Percentiles rank a stretch among this genome's conserved stretches.
phyloP scores from a whole-genome alignment of 2,888 invertebrate genomes.

The Spodoptera littoralis region DNA sequence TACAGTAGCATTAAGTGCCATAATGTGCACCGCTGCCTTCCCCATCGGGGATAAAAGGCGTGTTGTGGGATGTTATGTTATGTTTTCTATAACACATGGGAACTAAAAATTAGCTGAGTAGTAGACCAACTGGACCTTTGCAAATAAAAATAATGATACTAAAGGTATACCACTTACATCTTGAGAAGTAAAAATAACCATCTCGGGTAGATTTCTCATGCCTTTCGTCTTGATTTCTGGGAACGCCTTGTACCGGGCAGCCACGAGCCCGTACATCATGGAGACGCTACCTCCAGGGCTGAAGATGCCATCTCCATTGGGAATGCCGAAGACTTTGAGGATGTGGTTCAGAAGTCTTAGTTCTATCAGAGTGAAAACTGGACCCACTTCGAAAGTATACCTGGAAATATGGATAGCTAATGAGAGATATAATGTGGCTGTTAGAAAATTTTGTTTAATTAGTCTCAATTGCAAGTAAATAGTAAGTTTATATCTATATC shows the following conservation, averaged over 20 bases:
- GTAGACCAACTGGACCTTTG: too few relatives aligned
- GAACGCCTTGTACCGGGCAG: slow-evolving; percentile 91
- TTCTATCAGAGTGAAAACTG: slow-evolving; percentile 93
- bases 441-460: too few relatives aligned
- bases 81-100: too few relatives aligned
- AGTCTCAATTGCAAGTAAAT: too few relatives aligned
- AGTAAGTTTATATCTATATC: too few relatives aligned
- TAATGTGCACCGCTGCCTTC: too few relatives aligned
- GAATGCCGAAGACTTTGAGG: slow-evolving; percentile 90
- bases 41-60: too few relatives aligned
- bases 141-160: too few relatives aligned
- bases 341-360: slow-evolving; percentile 90
- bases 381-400: slow-evolving; percentile 94
- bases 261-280: slow-evolving; percentile 93
- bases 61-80: too few relatives aligned
- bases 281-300: slow-evolving; percentile 94
- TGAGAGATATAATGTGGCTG: too few relatives aligned
- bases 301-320: slow-evolving; percentile 93
- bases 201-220: slow-evolving; percentile 88
- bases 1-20: too few relatives aligned
- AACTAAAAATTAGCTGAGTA: too few relatives aligned
- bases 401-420: slow-evolving; percentile 72
- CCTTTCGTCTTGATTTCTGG: slow-evolving; percentile 92
- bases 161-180: slow-evolving; percentile 86
- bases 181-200: slow-evolving; percentile 93